phyloP scores from a whole-genome alignment of 2,113 vertebrate species.

The Podarcis muralis region DNA sequence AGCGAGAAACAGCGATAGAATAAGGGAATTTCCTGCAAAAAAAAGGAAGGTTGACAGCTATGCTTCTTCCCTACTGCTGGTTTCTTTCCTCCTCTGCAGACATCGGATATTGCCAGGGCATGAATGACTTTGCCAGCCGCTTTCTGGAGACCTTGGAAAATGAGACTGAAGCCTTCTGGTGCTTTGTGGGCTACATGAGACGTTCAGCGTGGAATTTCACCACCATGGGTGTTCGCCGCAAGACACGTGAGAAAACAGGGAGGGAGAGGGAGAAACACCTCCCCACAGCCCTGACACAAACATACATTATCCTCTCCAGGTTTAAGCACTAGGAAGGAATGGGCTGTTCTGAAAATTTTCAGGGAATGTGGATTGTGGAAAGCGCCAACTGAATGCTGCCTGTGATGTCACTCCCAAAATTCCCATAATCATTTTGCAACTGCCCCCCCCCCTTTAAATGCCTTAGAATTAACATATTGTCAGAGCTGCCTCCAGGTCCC shows the following conservation, averaged over 20 bases:
- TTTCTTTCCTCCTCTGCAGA: slow-evolving; percentile 1
- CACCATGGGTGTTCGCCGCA: neutral
- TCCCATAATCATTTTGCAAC: neutral
- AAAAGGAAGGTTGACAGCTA: too few relatives aligned
- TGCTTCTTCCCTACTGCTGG: neutral
- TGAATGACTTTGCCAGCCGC: slow-evolving; percentile 29
- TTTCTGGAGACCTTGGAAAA: slow-evolving; percentile 42
- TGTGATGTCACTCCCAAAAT: neutral
- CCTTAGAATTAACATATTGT: neutral
- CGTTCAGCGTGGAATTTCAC: slow-evolving; percentile 24
- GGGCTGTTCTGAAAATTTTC: neutral
- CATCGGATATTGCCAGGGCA: slow-evolving; percentile 26
- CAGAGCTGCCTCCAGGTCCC: too few relatives aligned
- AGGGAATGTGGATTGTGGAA: neutral
- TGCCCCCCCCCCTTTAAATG: neutral
- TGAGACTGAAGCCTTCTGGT: slow-evolving; percentile 38
- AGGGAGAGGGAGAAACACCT: neutral
- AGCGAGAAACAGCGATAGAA: too few relatives aligned
- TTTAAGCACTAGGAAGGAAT: neutral
- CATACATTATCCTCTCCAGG: neutral
- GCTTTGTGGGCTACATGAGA: slow-evolving; percentile 21
- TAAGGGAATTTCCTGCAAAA: too few relatives aligned
- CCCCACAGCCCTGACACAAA: neutral
- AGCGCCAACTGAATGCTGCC: neutral
- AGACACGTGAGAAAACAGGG: neutral